phyloP scores from a whole-genome alignment of 2,888 invertebrate species.

The Coleophora flavipennella region DNA sequence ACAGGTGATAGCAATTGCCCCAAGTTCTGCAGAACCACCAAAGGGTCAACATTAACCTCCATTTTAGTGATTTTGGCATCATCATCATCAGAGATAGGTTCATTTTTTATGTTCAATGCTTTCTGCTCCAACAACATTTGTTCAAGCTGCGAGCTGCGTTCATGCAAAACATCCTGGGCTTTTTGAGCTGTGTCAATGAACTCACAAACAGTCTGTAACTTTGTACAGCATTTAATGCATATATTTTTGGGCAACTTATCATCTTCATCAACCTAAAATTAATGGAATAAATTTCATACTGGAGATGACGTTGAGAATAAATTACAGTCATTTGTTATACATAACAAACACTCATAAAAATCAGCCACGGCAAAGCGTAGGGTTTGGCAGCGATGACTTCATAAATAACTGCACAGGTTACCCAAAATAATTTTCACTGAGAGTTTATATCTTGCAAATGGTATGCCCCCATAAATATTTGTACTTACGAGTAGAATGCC shows the following conservation, averaged over 20 bases:
- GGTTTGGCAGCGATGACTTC: no score
- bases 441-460: no score
- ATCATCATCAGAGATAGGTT: conserved; percentile 26
- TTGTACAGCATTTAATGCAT: conserved; percentile 75
- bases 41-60: conserved; percentile 80
- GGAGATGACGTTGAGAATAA: no score
- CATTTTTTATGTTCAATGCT: conserved; percentile 19
- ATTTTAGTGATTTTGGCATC: conserved; percentile 64
- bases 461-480: no score
- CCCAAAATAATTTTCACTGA: no score
- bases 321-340: no score
- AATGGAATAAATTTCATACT: neutral
- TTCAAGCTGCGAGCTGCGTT: conserved; percentile 45
- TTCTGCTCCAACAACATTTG: conserved; percentile 41
- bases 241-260: conserved; percentile 80
- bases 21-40: conserved; percentile 76
- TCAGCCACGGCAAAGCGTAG: no score
- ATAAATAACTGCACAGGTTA: no score
- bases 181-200: conserved; percentile 77
- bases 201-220: conserved; percentile 76
- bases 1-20: conserved; percentile 40
- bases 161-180: conserved; percentile 73
- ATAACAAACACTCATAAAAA: no score
- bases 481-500: no score
- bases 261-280: conserved; percentile 74